phyloP scores from a whole-genome alignment of 2,888 invertebrate species.

The Zhengitettix transpicula region DNA sequence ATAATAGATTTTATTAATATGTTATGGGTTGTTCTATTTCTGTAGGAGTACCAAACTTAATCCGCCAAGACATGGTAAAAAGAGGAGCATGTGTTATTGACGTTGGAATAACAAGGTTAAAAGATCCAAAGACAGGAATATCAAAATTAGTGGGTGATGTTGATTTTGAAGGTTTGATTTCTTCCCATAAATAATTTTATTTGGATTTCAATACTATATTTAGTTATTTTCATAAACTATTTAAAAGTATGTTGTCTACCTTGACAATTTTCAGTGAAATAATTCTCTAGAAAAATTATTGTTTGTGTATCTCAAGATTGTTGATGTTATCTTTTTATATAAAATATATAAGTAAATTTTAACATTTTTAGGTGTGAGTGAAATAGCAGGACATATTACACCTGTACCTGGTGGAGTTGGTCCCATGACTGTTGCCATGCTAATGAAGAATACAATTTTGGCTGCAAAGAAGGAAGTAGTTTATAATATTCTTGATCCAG shows the following conservation, averaged over 20 bases:
- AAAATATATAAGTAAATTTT: too few species aligned
- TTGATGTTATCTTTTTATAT: too few species aligned
- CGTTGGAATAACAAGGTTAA: conserved; percentile 65
- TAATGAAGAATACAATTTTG: conserved; percentile 74
- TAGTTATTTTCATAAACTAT: neutral
- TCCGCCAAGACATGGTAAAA: conserved; percentile 73
- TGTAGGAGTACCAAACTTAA: conserved; percentile 53
- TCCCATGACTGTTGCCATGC: conserved; percentile 87
- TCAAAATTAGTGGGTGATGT: conserved; percentile 73
- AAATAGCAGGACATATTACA: conserved; percentile 70
- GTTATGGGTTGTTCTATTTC: conserved; percentile 9
- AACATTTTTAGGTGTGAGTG: conserved; percentile 40
- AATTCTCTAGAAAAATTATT: too few species aligned
- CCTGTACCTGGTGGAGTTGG: conserved; percentile 89
- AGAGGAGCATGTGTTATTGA: conserved; percentile 78
- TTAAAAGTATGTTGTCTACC: neutral
- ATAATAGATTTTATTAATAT: too few species aligned
- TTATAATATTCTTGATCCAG: conserved; percentile 4
- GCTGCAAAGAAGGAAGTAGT: conserved; percentile 37
- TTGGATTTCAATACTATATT: neutral
- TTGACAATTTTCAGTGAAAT: too few species aligned
- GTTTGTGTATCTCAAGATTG: too few species aligned
- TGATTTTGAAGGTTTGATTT: conserved; percentile 53
- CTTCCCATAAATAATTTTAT: neutral
- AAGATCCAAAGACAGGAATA: conserved; percentile 36